Conservation (phyloP, 2,888 invertebrate species). For the Arrhopalites spinosus region DNA sequence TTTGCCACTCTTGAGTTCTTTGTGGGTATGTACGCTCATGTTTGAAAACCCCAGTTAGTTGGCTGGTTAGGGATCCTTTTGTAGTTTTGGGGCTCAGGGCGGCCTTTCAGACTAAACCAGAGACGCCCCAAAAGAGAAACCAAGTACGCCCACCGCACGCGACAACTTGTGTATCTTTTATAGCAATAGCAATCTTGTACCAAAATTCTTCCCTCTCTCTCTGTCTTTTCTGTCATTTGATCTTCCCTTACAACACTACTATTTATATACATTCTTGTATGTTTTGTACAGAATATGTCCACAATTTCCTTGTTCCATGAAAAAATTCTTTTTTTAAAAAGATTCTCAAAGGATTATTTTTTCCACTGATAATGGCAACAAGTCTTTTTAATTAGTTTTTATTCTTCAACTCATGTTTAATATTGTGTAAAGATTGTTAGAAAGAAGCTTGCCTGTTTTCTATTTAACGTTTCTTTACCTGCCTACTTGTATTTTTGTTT, state of each 20-base stretch:
- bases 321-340: too few species aligned
- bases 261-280: neutral
- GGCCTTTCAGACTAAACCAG: slow-evolving; percentile 29
- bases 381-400: too few species aligned
- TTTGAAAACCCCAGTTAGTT: neutral
- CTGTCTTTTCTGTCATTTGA: neutral
- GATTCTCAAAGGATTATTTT: too few species aligned
- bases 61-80: neutral
- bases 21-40: neutral
- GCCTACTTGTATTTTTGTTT: too few species aligned
- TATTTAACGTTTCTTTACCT: too few species aligned
- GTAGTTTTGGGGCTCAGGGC: slow-evolving; percentile 18
- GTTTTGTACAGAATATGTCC: too few species aligned
- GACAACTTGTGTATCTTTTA: slow-evolving; percentile 50
- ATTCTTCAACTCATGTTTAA: too few species aligned
- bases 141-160: slow-evolving; percentile 55
- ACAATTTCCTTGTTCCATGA: too few species aligned
- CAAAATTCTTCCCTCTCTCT: neutral
- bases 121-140: slow-evolving; percentile 51
- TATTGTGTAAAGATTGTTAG: neutral
- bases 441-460: neutral
- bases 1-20: neutral
- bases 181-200: neutral
- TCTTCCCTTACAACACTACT: neutral
- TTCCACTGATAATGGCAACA: too few species aligned